These are phyloP conservation scores for Rhinopomastus cyanomelas DNA, from an alignment of 2,113 vertebrate species.

Conservation along the genomic window DNA sequence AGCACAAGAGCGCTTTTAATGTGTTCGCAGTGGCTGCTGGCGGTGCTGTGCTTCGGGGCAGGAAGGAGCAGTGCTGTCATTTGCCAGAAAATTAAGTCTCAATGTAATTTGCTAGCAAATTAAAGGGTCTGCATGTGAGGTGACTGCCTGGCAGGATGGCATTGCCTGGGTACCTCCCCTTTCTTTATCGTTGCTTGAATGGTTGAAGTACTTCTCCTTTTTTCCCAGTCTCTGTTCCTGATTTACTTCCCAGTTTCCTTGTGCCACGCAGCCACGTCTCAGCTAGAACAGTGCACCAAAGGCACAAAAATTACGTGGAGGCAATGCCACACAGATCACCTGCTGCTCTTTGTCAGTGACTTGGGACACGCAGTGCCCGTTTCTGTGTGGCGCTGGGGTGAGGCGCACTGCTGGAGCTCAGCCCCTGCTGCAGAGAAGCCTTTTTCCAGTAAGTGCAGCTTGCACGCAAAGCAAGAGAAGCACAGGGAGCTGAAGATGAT, in stretches of 20 bases:
- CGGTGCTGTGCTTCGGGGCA: neutral
- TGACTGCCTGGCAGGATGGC: neutral
- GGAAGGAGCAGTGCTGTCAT: neutral
- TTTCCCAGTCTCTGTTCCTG: neutral
- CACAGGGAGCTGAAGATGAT: neutral
- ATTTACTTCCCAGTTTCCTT: neutral
- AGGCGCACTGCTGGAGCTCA: neutral
- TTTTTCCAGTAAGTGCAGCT: neutral
- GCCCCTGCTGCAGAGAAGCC: neutral
- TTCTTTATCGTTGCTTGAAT: neutral
- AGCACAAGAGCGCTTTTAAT: neutral
- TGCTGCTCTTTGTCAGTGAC: neutral
- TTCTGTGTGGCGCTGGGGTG: neutral
- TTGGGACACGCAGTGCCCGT: accelerated
- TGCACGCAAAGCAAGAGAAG: neutral
- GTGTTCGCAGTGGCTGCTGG: neutral
- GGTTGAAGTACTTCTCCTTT: neutral
- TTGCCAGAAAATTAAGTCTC: neutral
- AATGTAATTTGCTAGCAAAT: neutral
- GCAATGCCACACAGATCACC: neutral
- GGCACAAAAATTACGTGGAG: neutral
- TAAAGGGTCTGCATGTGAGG: neutral
- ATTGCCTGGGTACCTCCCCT: neutral
- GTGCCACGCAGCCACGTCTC: neutral
- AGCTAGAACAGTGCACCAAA: neutral